Percentiles rank a stretch among this genome's conserved stretches.
phyloP scores from a whole-genome alignment of 64 coral and sea anemone species.

The Hydrozoanthus tunicans region DNA sequence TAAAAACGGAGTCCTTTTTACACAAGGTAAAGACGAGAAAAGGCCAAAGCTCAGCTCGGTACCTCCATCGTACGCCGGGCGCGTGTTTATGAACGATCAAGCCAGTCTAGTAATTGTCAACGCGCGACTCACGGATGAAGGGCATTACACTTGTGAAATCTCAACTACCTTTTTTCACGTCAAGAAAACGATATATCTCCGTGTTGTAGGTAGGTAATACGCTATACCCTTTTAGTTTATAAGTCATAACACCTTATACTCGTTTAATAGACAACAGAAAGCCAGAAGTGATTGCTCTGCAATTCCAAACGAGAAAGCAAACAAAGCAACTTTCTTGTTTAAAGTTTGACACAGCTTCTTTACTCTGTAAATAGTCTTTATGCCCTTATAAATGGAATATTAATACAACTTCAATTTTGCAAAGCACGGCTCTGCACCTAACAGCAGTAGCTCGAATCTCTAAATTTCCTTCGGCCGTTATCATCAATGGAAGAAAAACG shows the following conservation, averaged over 20 bases:
- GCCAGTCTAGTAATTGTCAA: constrained; percentile 70
- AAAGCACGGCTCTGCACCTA: neutral
- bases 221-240: neutral
- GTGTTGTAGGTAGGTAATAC: constrained; percentile 74
- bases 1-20: neutral
- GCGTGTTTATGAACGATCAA: constrained; percentile 68
- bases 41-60: neutral
- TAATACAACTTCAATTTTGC: constrained; percentile 13
- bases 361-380: constrained; percentile 56
- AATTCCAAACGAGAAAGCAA: constrained; percentile 23
- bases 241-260: neutral
- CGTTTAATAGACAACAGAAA: constrained; percentile 12
- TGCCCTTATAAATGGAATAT: constrained; percentile 30
- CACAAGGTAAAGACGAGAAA: neutral
- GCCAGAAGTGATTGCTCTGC: neutral
- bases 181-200: constrained; percentile 63
- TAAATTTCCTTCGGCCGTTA: neutral
- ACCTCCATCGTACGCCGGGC: constrained; percentile 16
- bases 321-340: constrained; percentile 61
- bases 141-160: constrained; percentile 77
- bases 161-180: constrained; percentile 49
- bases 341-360: constrained; percentile 61
- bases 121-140: constrained; percentile 65
- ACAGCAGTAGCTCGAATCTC: neutral
- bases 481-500: neutral